Conservation (phyloP, 2,113 vertebrate species). For the Illadopsis cleaveri region DNA sequence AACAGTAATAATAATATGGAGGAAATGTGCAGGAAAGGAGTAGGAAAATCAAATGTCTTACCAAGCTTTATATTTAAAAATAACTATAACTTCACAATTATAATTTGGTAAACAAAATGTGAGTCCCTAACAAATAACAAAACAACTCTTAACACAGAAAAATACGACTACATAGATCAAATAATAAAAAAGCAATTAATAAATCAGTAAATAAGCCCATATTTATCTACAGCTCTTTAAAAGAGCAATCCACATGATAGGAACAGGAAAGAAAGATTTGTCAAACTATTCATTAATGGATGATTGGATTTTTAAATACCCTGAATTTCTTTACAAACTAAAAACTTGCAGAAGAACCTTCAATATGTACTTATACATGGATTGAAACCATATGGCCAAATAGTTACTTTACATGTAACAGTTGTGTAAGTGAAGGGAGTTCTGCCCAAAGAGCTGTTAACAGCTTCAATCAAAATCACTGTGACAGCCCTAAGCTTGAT, state of each 20-base stretch:
- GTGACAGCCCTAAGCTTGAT: neutral
- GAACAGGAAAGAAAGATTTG: neutral
- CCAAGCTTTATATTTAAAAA: neutral
- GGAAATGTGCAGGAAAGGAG: neutral
- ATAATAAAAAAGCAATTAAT: neutral
- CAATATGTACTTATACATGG: accelerated
- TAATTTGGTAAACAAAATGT: neutral
- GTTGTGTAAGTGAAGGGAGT: neutral
- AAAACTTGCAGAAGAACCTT: neutral
- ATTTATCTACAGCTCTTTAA: neutral
- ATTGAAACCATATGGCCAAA: neutral
- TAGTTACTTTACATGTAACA: neutral
- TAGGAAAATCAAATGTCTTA: neutral
- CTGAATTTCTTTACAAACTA: neutral
- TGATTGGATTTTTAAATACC: neutral
- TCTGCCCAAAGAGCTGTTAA: neutral
- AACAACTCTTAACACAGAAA: neutral
- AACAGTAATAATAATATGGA: neutral
- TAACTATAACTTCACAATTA: neutral
- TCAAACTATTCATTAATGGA: neutral
- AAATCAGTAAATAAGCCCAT: neutral
- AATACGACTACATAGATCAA: neutral
- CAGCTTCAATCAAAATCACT: neutral
- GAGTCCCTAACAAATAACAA: neutral
- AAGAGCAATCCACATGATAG: neutral